These are phyloP conservation scores for Muricea muricata DNA, from an alignment of 92 coral and sea anemone genomes.

Conservation along the genomic window DNA sequence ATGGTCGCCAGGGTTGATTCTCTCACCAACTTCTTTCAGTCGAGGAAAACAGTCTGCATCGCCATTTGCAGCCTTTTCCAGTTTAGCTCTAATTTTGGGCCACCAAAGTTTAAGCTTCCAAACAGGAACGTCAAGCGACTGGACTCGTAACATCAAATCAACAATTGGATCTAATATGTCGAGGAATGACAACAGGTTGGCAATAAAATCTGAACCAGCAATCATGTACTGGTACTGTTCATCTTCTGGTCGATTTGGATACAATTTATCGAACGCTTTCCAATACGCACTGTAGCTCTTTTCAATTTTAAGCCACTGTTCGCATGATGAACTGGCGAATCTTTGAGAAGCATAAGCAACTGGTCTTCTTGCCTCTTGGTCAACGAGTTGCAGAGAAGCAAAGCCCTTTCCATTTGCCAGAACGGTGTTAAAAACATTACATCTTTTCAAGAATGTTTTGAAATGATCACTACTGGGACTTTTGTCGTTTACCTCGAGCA, in stretches of 20 bases:
- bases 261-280: conserved; percentile 38
- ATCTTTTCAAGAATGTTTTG: conserved; percentile 50
- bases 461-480: conserved; percentile 33
- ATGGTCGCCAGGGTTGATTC: background rate
- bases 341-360: conserved; percentile 37
- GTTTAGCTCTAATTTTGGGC: conserved; percentile 46
- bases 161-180: conserved; percentile 41
- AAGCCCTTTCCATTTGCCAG: conserved; percentile 46
- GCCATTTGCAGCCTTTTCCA: conserved; percentile 41
- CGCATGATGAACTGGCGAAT: conserved; percentile 33
- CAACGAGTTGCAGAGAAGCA: conserved; percentile 50
- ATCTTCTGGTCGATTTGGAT: conserved; percentile 35
- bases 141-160: conserved; percentile 46
- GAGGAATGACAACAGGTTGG: conserved; percentile 39
- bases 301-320: conserved; percentile 22
- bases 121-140: conserved; percentile 50
- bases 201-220: conserved; percentile 47
- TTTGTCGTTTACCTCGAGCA: conserved; percentile 40
- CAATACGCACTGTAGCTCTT: conserved; percentile 15
- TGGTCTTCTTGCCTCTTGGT: conserved; percentile 35
- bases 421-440: conserved; percentile 34
- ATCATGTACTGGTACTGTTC: conserved; percentile 20
- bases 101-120: too few species aligned
- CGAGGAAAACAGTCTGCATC: conserved; percentile 38
- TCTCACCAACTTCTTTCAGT: conserved; percentile 41